These are phyloP conservation scores for Lasius fuliginosus DNA, from an alignment of 2,888 invertebrate genomes.

Conservation along the genomic window DNA sequence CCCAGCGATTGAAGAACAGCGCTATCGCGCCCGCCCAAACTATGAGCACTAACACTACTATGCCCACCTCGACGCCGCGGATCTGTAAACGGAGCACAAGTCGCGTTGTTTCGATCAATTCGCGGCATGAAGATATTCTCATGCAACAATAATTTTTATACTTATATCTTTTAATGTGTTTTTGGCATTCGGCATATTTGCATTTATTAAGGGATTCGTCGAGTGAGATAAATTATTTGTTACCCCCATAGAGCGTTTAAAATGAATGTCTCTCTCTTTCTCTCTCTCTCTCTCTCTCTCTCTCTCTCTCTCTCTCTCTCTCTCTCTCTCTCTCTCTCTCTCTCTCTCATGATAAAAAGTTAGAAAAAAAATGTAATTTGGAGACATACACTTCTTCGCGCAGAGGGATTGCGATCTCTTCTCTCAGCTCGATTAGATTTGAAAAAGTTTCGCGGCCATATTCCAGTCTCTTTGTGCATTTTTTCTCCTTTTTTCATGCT, in stretches of 20 bases:
- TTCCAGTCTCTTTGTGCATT: neutral
- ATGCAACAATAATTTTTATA: neutral
- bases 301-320: neutral
- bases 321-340: neutral
- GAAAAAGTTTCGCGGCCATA: constrained; percentile 7
- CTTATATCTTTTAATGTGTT: neutral
- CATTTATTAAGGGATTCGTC: neutral
- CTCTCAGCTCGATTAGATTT: constrained; percentile 10
- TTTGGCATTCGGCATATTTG: neutral
- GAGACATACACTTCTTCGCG: neutral
- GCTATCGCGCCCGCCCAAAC: constrained; percentile 96
- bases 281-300: neutral
- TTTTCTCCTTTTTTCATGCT: neutral
- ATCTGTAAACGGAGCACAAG: constrained; percentile 88
- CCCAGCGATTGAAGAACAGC: constrained; percentile 97
- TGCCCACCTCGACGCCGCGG: constrained; percentile 96
- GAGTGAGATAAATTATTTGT: neutral
- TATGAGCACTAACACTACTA: constrained; percentile 94
- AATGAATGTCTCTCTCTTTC: neutral
- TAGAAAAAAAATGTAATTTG: neutral
- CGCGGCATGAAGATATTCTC: neutral
- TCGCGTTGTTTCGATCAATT: constrained; percentile 21
- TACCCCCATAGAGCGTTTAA: neutral
- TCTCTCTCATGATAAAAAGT: neutral
- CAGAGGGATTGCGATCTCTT: neutral